These are phyloP conservation scores for Rhodinocichla rosea DNA, from an alignment of 2,113 vertebrate species.

Conservation along the genomic window DNA sequence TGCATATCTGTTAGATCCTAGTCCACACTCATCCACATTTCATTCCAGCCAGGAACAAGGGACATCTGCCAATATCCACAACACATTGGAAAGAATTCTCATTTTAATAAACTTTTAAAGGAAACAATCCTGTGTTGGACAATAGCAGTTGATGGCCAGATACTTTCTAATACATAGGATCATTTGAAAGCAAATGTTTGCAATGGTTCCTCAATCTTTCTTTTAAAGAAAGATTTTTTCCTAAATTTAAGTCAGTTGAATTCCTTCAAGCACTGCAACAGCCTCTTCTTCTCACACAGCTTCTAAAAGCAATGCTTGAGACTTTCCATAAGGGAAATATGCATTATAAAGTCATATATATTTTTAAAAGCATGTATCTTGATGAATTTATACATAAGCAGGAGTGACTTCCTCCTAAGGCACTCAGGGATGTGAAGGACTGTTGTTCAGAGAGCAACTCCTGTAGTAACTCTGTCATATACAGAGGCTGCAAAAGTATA, in stretches of 20 bases:
- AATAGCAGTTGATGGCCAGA: not conserved
- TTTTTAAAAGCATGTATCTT: not conserved
- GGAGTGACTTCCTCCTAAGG: not conserved
- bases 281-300: not conserved
- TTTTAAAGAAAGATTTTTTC: not conserved
- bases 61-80: not conserved
- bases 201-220: no score
- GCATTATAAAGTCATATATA: not conserved
- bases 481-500: not conserved
- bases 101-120: not conserved
- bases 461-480: not conserved
- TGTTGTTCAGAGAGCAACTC: not conserved
- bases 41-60: not conserved
- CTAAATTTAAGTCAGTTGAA: not conserved
- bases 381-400: not conserved
- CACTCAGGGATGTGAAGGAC: not conserved
- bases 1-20: not conserved
- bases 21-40: not conserved
- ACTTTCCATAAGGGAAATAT: not conserved
- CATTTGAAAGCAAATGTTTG: not conserved
- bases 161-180: not conserved
- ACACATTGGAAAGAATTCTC: not conserved
- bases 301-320: not conserved
- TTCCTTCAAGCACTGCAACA: not conserved
- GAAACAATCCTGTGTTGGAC: not conserved